A percentile compares a stretch with the other conserved stretches of the same genome.
Conservation (phyloP, 2,113 vertebrate genomes). For the Chamaea fasciata region DNA sequence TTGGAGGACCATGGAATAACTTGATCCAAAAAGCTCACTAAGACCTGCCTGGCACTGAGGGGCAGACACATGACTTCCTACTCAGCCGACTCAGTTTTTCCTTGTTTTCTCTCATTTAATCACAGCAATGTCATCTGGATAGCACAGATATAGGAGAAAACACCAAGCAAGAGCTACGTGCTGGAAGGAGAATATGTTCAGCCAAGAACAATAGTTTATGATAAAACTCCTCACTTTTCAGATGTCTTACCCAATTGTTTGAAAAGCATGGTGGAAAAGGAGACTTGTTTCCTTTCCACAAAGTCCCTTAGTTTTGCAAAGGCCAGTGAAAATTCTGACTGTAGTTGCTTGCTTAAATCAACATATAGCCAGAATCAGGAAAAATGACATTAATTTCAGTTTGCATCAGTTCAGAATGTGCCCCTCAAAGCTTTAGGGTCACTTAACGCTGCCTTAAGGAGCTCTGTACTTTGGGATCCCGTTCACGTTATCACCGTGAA, state of each 20-base stretch:
- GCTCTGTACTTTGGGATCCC: neutral
- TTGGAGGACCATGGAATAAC: neutral
- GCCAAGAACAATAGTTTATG: slow-evolving; percentile 9
- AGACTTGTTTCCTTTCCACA: neutral
- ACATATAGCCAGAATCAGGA: neutral
- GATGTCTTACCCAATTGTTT: neutral
- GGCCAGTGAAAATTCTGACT: neutral
- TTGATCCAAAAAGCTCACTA: neutral
- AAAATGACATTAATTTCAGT: neutral
- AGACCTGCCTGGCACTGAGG: neutral
- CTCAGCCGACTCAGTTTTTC: neutral
- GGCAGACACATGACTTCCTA: neutral
- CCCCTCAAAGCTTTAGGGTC: neutral
- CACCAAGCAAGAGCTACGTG: neutral
- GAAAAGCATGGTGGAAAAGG: neutral
- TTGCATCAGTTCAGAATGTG: neutral
- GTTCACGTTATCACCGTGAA: neutral
- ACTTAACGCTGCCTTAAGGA: neutral
- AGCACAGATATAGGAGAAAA: neutral
- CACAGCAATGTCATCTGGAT: neutral
- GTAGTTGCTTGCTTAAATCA: neutral
- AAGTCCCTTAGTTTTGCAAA: neutral
- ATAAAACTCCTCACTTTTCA: neutral
- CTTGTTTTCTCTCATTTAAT: slow-evolving; percentile 8
- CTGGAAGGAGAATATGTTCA: neutral